Evolutionary conservation across 2,797 vertebrate species (phyloP).

Genomic region (Coilia nasus): DNA sequence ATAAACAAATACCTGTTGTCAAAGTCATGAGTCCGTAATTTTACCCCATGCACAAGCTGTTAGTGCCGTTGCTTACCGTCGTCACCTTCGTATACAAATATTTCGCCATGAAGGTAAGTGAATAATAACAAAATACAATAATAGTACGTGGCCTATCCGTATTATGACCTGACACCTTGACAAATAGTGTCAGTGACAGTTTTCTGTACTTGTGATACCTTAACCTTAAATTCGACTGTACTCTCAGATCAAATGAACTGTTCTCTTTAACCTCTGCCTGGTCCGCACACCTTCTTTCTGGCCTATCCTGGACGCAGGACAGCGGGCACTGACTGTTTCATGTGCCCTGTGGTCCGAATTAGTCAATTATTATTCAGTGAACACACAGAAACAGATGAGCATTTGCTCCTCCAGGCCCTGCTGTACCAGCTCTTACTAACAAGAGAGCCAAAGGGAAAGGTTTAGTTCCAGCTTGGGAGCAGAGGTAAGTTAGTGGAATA

Average conservation of each 20-base stretch:
- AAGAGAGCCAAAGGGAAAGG: background rate
- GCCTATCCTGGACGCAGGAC: conserved; percentile 4
- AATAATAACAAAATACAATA: background rate
- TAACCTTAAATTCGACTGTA: background rate
- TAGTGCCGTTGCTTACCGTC: background rate
- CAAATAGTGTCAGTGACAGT: background rate
- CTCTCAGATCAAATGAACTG: background rate
- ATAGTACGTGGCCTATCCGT: background rate
- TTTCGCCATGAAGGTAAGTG: conserved; percentile 6
- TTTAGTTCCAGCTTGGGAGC: conserved; percentile 12
- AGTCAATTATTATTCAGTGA: conserved; percentile 55
- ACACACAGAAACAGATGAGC: conserved; percentile 37
- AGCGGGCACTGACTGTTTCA: background rate
- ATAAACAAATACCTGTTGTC: background rate
- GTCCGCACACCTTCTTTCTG: background rate
- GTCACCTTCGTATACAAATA: background rate
- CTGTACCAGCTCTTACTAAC: background rate
- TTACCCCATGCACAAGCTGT: background rate
- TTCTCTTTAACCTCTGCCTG: conserved; percentile 12
- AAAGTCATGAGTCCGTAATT: background rate
- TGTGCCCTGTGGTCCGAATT: conserved; percentile 36
- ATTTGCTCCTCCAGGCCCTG: background rate
- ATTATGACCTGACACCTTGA: background rate
- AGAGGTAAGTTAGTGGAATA: background rate
- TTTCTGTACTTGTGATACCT: background rate